Base-by-base conservation (phyloP, 2,888 invertebrate genomes). In the Tridacna crocea region DNA sequence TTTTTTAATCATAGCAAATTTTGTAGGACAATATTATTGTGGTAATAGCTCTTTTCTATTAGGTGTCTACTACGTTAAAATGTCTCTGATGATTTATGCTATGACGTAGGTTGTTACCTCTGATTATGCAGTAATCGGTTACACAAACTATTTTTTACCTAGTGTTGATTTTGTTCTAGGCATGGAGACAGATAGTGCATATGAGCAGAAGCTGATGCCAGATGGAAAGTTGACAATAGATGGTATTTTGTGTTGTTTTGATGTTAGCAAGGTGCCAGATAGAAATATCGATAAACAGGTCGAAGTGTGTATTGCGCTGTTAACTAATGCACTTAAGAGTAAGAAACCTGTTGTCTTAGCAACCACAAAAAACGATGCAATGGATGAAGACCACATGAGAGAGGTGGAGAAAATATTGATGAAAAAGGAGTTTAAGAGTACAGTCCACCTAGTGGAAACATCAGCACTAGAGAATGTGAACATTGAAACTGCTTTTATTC, bases 381-480 rank as follows among this genome's bases (percentile, higher is more conserved):
- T 97, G 0, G 97, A 97, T 93, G 98, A 98, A 90, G 96, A 97
- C 48, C 91, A 91, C 68, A 81, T 91, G 15, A 89, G 92, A 75
- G 99, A 99, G 94, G 98, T 98, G 0, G 98, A 98, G 93, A 96
- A 97, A 91, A 95, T 99, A 86, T 96, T 98, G 48, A 96, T 96
- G 92, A 96, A 98, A 76, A 98, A 98, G 94, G 99, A 99, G 95
- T 98, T 98, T 94, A 98, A 98, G 93, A 77, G 72, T 48, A 88
- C 84, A 91, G 97, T 99, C 90, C 97, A 97, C 4, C 95, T 99
- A 65, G 97, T 99, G 77, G 99, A 99, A 95, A 98, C 98, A 0
- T 99, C 99, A 12, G 97, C 99, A 22, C 98, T 99, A 93, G 98
- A 98, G 92, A 98, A 98, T 92, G 98, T 99, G 87, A 99, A 99